Conservation (phyloP, 2,113 vertebrate genomes). For the Vicugna pacos region DNA sequence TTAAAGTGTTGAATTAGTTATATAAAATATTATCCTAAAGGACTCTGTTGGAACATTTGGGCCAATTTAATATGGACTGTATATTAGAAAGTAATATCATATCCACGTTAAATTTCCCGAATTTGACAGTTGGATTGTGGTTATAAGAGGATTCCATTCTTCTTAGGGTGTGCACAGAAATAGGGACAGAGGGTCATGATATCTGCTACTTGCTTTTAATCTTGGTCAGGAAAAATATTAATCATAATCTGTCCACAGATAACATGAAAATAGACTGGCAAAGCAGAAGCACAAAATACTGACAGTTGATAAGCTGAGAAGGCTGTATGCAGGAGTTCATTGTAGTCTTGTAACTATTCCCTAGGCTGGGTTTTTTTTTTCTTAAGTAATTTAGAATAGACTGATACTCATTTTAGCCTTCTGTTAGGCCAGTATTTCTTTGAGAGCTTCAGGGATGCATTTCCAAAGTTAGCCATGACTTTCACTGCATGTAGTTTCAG, state of each 20-base stretch:
- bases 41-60: neutral
- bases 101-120: neutral
- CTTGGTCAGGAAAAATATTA: neutral
- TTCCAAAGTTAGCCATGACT: neutral
- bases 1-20: neutral
- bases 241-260: neutral
- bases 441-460: neutral
- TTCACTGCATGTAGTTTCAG: constrained; percentile 8
- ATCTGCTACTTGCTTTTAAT: neutral
- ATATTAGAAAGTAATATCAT: neutral
- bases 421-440: neutral
- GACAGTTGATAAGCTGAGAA: neutral
- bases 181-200: neutral
- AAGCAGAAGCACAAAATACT: neutral
- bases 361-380: neutral
- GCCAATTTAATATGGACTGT: neutral
- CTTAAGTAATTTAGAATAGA: neutral
- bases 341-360: neutral
- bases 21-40: neutral
- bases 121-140: neutral
- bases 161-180: neutral
- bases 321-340: neutral
- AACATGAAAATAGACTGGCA: neutral
- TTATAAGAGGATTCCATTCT: neutral
- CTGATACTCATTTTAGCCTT: neutral